Evolutionary conservation across 1,140 invertebrate genomes (phyloP), one percentile per base, ranked within the genome.

Genomic region (Caenorhabditis inopinata): DNA sequence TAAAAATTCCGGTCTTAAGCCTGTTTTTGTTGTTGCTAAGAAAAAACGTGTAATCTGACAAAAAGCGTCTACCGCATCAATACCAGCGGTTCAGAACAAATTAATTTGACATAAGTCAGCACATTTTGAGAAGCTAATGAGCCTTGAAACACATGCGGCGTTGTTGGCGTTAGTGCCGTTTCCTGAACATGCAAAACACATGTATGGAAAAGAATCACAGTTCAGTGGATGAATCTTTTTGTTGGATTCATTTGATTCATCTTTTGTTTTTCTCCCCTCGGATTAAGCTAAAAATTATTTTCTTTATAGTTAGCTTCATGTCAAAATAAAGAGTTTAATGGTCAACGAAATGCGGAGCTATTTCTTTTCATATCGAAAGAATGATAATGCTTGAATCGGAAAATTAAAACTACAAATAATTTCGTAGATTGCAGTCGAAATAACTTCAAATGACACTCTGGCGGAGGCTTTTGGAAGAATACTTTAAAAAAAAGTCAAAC

Each of bases 101-200:
- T 38, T 68, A 68, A 68, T 68, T 68, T 18, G 58, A 68, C 58
- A 68, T 68, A 68, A 68, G 38, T 68, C 58, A 68, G 58, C 58
- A 38, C 32, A 68, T 68, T 68, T 68, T 68, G 32, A 68, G 27
- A 18, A 32, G 23, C 32, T 68, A 32, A 68, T 68, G 58, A 68
- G 58, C 38, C 58, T 68, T 42, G 58, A 68, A 68, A 68, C 58
- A 68, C 58, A 68, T 68, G n/a, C n/a, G n/a, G n/a, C n/a, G n/a
- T n/a, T n/a, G n/a, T n/a, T n/a, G 51, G 38, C 27, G 58, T 16
- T 29, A 32, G 32, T 42, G 58, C 38, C 32, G 58, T 42, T 32
- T 68, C 51, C 32, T 21, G 32, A 68, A 68, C 32, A 68, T 25
- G 58, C 32, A 42, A 35, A 38, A 35, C 58, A 68, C 27, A 68